phyloP scores from a whole-genome alignment of 2,888 invertebrate genomes.

The Thereva unica region DNA sequence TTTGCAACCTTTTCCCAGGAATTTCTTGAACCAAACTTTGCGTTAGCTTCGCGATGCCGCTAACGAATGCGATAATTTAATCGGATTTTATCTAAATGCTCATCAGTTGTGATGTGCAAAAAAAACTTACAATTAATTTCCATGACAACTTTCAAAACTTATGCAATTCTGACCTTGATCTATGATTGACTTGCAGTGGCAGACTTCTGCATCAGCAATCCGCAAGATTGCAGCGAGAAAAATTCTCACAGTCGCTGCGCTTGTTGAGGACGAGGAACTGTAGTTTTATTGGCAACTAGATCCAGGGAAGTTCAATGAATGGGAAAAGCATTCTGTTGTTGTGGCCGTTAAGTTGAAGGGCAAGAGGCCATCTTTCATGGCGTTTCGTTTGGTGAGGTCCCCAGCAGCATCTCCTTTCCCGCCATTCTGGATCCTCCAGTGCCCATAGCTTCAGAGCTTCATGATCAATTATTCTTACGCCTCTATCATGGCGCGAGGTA shows the following conservation, averaged over 20 bases:
- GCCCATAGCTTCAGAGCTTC: conserved; percentile 1
- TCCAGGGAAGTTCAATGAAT: conserved; percentile 31
- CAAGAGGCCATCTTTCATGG: conserved; percentile 11
- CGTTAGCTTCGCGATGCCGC: too few species aligned
- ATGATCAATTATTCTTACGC: too few species aligned
- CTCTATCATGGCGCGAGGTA: too few species aligned
- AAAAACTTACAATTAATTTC: too few species aligned
- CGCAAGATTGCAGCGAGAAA: neutral
- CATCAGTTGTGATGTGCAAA: too few species aligned
- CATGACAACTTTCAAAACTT: too few species aligned
- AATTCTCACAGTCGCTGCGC: conserved; percentile 15
- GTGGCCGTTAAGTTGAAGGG: conserved; percentile 19
- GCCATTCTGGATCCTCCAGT: neutral
- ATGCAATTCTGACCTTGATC: too few species aligned
- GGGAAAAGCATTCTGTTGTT: conserved; percentile 27
- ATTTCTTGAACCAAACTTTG: neutral
- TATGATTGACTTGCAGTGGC: conserved; percentile 8
- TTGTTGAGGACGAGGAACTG: conserved; percentile 11
- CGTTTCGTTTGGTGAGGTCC: conserved; percentile 15
- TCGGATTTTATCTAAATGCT: too few species aligned
- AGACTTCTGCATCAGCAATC: conserved; percentile 10
- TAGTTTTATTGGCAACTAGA: conserved; percentile 22
- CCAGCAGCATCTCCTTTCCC: conserved; percentile 26
- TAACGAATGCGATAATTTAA: too few species aligned
- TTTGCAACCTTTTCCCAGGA: conserved; percentile 25